These are phyloP conservation scores for Mirza zaza DNA, from an alignment of 2,113 vertebrate genomes.

Conservation along the genomic window DNA sequence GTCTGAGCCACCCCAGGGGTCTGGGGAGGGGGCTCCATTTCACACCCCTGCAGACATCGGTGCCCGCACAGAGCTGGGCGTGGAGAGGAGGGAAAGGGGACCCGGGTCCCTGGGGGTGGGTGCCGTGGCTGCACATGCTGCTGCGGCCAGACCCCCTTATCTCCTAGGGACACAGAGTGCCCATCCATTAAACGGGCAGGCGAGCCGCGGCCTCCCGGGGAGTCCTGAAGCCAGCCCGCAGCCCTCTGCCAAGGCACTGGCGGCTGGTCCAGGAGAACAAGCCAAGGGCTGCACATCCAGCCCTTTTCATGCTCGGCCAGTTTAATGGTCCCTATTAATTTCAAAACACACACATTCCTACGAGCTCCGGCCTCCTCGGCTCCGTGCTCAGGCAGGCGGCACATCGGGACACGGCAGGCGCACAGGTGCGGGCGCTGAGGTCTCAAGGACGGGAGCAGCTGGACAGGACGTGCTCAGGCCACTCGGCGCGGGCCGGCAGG, in stretches of 20 bases:
- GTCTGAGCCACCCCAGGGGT: background rate
- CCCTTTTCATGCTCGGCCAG: slow-evolving; percentile 56
- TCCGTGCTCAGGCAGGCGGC: background rate
- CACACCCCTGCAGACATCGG: fast-evolving
- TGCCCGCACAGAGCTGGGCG: background rate
- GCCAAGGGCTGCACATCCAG: slow-evolving; percentile 49
- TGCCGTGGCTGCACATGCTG: background rate
- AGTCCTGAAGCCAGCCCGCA: background rate
- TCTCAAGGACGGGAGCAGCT: slow-evolving; percentile 22
- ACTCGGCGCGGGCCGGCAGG: background rate
- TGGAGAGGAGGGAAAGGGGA: background rate
- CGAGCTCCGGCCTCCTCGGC: slow-evolving; percentile 17
- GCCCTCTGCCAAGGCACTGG: background rate
- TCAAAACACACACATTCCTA: slow-evolving; percentile 65
- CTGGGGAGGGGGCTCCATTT: background rate
- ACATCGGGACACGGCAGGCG: background rate
- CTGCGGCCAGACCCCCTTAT: background rate
- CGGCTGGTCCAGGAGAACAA: background rate
- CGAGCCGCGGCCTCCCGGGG: background rate
- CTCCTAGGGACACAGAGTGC: background rate
- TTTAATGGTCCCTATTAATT: slow-evolving; percentile 72
- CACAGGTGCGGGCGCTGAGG: background rate
- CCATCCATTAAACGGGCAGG: background rate
- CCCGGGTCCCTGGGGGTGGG: no score
- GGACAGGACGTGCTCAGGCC: background rate